Conservation (phyloP, 2,888 invertebrate species). For the Dimorphilus gyrociliatus region DNA sequence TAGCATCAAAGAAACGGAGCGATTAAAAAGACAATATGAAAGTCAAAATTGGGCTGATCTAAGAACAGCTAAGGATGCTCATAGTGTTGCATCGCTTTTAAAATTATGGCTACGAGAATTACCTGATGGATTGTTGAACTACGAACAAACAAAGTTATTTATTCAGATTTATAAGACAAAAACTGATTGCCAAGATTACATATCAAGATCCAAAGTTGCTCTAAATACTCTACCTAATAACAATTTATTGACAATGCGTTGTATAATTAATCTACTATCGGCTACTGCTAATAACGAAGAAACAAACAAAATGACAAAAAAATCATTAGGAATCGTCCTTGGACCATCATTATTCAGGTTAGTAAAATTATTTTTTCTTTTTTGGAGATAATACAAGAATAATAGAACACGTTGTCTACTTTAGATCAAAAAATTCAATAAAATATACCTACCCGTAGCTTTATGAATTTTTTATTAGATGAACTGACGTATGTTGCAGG, state of each 20-base stretch:
- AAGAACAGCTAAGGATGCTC: conserved; percentile 40
- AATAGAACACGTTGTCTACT: too few relatives aligned
- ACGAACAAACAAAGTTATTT: conserved; percentile 29
- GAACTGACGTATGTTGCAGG: too few relatives aligned
- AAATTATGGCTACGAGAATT: conserved; percentile 45
- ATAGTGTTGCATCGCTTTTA: conserved; percentile 44
- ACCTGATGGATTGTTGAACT: conserved; percentile 39
- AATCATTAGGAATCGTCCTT: conserved; percentile 39
- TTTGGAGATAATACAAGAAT: too few relatives aligned
- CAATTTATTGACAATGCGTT: too few relatives aligned
- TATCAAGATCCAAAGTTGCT: too few relatives aligned
- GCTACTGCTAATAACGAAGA: too few relatives aligned
- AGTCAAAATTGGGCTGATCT: conserved; percentile 44
- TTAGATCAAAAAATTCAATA: too few relatives aligned
- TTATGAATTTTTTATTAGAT: too few relatives aligned
- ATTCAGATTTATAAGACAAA: conserved; percentile 30
- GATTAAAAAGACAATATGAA: conserved; percentile 42
- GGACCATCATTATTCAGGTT: conserved; percentile 40
- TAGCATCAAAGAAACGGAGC: conserved; percentile 42
- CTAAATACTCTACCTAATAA: too few relatives aligned
- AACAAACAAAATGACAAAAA: conserved; percentile 37
- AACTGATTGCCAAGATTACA: conserved; percentile 6
- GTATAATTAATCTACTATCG: too few relatives aligned
- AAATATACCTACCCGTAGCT: too few relatives aligned
- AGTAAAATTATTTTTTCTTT: too few relatives aligned